Conservation (phyloP, 2,888 invertebrate species). For the Polyommatus iphigenia region DNA sequence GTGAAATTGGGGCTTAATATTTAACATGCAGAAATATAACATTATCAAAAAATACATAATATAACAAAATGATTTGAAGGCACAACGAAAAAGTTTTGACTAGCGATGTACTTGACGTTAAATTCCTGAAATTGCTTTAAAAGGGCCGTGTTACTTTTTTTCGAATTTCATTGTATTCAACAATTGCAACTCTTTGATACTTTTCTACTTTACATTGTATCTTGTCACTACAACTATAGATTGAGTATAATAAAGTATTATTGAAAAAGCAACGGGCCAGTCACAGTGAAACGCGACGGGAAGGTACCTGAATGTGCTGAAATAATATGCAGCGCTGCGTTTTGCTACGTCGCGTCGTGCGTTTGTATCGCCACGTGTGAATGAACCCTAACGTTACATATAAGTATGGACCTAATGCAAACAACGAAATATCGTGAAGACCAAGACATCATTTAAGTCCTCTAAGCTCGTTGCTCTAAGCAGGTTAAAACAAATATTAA, state of each 20-base stretch:
- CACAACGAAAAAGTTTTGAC: slow-evolving; percentile 15
- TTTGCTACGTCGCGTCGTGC: no score
- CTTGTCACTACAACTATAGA: not conserved
- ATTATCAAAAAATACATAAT: slow-evolving; percentile 12
- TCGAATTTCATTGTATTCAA: not conserved
- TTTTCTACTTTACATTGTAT: not conserved
- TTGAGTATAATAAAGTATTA: not conserved
- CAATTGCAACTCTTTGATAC: not conserved
- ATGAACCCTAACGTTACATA: not conserved
- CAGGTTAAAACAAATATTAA: not conserved
- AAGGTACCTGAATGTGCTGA: no score
- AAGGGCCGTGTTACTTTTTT: not conserved
- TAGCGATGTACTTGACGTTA: slow-evolving; percentile 16
- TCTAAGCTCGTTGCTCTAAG: no score
- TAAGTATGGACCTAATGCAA: not conserved
- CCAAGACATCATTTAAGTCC: no score
- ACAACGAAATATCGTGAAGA: not conserved
- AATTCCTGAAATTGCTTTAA: not conserved
- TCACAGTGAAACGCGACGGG: no score
- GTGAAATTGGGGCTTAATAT: no score
- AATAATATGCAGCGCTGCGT: no score
- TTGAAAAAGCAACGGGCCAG: not conserved
- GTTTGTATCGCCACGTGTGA: no score
- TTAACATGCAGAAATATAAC: slow-evolving; percentile 18
- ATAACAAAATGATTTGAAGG: not conserved